Evolutionary conservation across 1,140 invertebrate genomes (phyloP), one percentile per base, ranked within the genome.

Genomic region (Sycophila sp.): DNA sequence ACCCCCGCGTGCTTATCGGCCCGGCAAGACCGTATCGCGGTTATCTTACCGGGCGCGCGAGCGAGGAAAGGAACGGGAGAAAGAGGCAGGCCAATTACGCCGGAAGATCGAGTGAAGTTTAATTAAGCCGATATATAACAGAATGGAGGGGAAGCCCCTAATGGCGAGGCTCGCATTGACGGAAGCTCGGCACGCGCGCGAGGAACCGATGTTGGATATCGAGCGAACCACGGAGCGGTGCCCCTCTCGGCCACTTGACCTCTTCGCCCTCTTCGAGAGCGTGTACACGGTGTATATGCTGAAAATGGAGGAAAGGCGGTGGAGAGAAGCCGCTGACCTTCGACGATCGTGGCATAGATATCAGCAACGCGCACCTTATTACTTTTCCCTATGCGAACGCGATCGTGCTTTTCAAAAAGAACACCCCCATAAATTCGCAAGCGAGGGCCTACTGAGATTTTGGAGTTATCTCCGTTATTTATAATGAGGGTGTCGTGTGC

Each of bases 121-220:
- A 75, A 77, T 79, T 73, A 75, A 77, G 62, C 58, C 74, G 60
- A 74, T 73, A 68, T 34, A 56, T 74, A 72, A 69, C n/a, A 10
- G 30, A 2, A 19, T 5, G 26, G 36, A 36, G 24, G 11, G 8
- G 66, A 32, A 73, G 34, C 0, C 30, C 60, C 72, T 77, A 77
- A 78, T 78, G 60, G 65, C 62, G 64, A 69, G 70, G 49, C 65
- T 64, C n/a, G 17, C 4, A 74, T 75, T 74, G 73, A 69, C 68
- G 71, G 45, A 19, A 70, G 36, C 51, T 22, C 24, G 22, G 11
- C 1, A 26, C 47, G 28, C n/a, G 19, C 28, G 40, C n/a, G 30
- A 68, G 15, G 42, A 59, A 24, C 8, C 4, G n/a, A 30, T 19
- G 17, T 28, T 15, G n/a, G n/a, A n/a, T n/a, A n/a, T n/a, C n/a